Percentiles rank a stretch among this genome's conserved stretches.
Evolutionary conservation across 2,797 vertebrate species (phyloP).

Genomic region (Anomalospiza imberbis): DNA sequence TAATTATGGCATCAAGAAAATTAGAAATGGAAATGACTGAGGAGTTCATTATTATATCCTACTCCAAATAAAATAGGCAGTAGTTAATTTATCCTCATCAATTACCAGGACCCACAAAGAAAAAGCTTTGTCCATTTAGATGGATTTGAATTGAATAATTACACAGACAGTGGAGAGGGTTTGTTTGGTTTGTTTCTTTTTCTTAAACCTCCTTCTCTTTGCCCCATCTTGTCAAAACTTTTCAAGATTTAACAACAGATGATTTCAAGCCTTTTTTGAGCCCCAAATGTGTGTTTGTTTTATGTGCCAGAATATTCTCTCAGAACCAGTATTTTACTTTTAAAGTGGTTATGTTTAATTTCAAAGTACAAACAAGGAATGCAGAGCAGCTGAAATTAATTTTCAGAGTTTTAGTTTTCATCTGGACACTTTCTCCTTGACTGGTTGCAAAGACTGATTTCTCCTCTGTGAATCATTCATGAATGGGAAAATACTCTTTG

Average conservation of each 20-base stretch:
- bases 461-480: neutral
- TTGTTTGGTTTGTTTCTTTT: neutral
- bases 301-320: neutral
- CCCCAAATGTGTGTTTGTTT: neutral
- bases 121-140: neutral
- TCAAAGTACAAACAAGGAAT: neutral
- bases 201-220: neutral
- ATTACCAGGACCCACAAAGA: neutral
- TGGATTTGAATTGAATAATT: neutral
- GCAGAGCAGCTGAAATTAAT: neutral
- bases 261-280: neutral
- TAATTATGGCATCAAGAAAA: neutral
- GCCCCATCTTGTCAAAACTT: neutral
- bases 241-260: neutral
- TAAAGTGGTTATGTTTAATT: neutral
- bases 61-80: neutral
- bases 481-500: neutral
- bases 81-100: neutral
- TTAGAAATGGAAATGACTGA: neutral
- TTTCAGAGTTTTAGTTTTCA: neutral
- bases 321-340: neutral
- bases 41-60: neutral
- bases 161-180: neutral
- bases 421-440: neutral
- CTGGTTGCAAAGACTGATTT: neutral